Base-by-base conservation (phyloP, 23 tunicate species). In the Phallusia fumigata region DNA sequence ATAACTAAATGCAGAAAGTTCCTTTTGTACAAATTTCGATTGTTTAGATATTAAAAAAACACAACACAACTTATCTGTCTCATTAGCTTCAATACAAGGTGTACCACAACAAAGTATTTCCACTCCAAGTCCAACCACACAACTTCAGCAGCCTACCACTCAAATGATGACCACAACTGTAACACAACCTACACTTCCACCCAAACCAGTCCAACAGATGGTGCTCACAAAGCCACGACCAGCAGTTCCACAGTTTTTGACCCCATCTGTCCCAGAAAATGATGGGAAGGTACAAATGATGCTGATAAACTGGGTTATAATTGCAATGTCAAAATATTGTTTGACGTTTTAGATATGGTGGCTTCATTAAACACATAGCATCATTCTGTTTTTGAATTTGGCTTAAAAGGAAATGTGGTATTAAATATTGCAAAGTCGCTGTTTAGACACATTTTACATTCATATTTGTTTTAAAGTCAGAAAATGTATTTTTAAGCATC, bases 201-300 rank as follows among this genome's bases (percentile, higher is more conserved):
- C 84, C 0, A 69, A 64, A 26, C 75, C 80, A 19, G 78, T 32
- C 30, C 90, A 69, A 47, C 86, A 83, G 24, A 80, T 83, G 11
- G 82, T 81, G 31, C 73, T 87, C 13, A 81, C 58, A 35, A 81
- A 81, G 45, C 82, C 91, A 28, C 75, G 86, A 64, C 82, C 85
- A 30, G 81, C 74, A 15, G 82, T 65, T 36, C 82, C 91, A 6
- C 90, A 52, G 45, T 87, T 53, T 53, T 81, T 87, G 2, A 81
- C 83, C 30, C 85, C 47, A 82, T 30, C 86, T 26, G 83, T 69
- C 1, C 22, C 26, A 0, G 87, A 88, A 78, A 79, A 50, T 32
- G 86, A 87, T 28, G 76, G 32, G 33, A 87, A 87, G 86, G 91
- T 87, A 50, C 64, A 35, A 76, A n/a, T 21, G 15, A 6, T 58